Base-by-base conservation (phyloP, 2,888 invertebrate species). In the Noctua janthina region DNA sequence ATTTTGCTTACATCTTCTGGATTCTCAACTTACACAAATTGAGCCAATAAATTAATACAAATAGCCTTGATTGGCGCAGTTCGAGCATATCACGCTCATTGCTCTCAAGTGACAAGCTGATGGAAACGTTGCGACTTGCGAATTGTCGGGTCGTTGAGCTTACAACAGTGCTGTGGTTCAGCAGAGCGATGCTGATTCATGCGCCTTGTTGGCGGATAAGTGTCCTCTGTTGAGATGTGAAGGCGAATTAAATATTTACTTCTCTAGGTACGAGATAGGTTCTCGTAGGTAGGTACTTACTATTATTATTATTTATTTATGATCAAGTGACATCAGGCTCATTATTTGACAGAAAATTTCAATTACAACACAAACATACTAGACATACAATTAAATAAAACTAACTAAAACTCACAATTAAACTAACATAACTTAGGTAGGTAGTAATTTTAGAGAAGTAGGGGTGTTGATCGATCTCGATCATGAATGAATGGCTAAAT, bases 21-120 rank as follows among this genome's bases (percentile, higher is more conserved):
- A 74, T 46, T 70, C 71, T 78, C 78, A 87, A 51, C n/a, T 78
- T 72, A 79, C 87, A 84, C 56, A 74, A 84, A 74, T 84, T 79
- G 72, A 75, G 69, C 75, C 81, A 87, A 85, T 85, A 87, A 87
- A 85, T 87, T 79, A 62, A 35, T 69, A 59, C 66, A 73, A 88
- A 85, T 66, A 76, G 73, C 23, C 76, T 81, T 74, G 81, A 85
- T 85, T 85, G 86, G 35, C 6, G 6, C 88, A 76, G 71, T 80
- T 79, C 46, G 54, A 85, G 69, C 49, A 73, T 56, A 49, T 81
- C 82, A 46, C 43, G 76, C 74, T 79, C 56, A 75, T 78, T 87
- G 78, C 70, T 70, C 86, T 76, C 79, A 85, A 88, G 85, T 88
- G 76, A 85, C 85, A 77, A 13, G 68, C 43, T 73, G 85, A 88